Percentiles rank a stretch among this genome's conserved stretches.
Evolutionary conservation across 2,113 vertebrate species (phyloP).

Genomic region (Psittacara wagleri): DNA sequence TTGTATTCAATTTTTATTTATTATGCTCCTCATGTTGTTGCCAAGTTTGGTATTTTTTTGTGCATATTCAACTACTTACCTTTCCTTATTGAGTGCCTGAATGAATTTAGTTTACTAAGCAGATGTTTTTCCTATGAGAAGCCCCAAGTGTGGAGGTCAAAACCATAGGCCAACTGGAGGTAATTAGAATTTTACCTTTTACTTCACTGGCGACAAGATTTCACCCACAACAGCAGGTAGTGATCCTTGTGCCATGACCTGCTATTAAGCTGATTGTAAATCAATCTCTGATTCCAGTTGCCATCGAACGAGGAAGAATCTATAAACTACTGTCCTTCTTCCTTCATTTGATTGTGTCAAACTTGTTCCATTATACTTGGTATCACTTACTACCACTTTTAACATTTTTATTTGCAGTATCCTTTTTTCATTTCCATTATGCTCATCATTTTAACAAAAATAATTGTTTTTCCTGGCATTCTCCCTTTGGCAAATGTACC

Average conservation of each 20-base stretch:
- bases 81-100: background rate
- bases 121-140: background rate
- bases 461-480: background rate
- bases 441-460: background rate
- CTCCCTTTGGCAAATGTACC: background rate
- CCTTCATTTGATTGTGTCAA: background rate
- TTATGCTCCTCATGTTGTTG: background rate
- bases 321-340: background rate
- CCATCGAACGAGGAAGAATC: background rate
- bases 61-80: conserved; percentile 2
- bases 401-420: background rate
- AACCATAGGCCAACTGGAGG: background rate
- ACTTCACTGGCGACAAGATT: background rate
- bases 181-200: background rate
- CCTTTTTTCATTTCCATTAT: background rate
- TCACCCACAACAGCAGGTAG: background rate
- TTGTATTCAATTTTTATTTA: conserved; percentile 2
- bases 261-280: background rate
- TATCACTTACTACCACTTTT: background rate
- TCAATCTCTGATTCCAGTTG: background rate
- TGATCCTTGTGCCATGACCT: background rate
- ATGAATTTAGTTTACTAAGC: background rate
- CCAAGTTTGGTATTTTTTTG: background rate
- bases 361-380: rapidly evolving
- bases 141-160: background rate